These are phyloP conservation scores for Heliconius eleuchia DNA, from an alignment of 1,140 invertebrate genomes.

Conservation along the genomic window DNA sequence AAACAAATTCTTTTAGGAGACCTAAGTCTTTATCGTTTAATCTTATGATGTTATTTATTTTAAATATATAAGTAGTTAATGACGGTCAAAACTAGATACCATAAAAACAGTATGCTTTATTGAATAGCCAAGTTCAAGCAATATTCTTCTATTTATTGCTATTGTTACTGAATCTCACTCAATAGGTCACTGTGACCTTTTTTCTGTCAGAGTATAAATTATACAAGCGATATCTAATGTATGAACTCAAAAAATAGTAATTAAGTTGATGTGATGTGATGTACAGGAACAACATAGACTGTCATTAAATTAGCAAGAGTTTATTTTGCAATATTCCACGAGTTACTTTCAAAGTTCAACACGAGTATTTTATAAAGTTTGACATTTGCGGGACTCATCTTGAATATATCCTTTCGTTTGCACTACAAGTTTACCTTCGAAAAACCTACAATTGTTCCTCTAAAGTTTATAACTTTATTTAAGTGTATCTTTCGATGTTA, in stretches of 20 bases:
- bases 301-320: conserved; percentile 35
- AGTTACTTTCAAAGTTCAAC: conserved; percentile 55
- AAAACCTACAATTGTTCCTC: conserved; percentile 55
- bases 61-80: too few species aligned
- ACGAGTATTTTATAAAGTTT: conserved; percentile 53
- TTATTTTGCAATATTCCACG: conserved; percentile 45
- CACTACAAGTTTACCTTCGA: conserved; percentile 68
- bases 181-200: conserved; percentile 43
- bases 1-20: background rate
- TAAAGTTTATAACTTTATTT: conserved; percentile 33
- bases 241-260: background rate
- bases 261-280: background rate
- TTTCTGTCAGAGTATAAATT: conserved; percentile 1
- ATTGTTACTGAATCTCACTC: conserved; percentile 43
- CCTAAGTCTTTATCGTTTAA: background rate
- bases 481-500: background rate
- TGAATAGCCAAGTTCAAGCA: background rate
- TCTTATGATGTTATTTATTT: too few species aligned
- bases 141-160: conserved; percentile 14
- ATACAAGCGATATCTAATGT: background rate
- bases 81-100: too few species aligned
- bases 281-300: background rate
- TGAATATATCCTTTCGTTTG: conserved; percentile 68
- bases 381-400: conserved; percentile 66
- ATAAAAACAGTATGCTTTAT: background rate